Conservation (phyloP, 2,113 vertebrate genomes). For the Phaethon lepturus region DNA sequence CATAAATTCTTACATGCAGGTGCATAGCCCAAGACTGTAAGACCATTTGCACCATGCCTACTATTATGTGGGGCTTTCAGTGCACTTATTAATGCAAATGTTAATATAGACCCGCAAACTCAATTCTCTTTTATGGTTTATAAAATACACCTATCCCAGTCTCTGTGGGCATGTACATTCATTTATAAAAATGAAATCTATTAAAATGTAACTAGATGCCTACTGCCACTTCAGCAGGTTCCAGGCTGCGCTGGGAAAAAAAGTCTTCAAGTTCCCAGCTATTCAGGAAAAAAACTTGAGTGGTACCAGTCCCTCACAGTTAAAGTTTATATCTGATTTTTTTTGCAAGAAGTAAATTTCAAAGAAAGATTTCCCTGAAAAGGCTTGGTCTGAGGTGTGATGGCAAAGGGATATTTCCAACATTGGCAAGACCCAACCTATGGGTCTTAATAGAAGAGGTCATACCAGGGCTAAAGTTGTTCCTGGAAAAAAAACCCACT, state of each 20-base stretch:
- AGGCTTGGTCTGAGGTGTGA: not conserved
- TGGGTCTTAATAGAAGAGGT: not conserved
- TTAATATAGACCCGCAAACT: conserved; percentile 19
- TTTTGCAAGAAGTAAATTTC: not conserved
- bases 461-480: not conserved
- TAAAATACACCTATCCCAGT: conserved; percentile 16
- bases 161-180: conserved; percentile 33
- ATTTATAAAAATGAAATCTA: conserved; percentile 32
- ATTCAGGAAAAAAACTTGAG: not conserved
- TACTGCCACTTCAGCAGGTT: not conserved
- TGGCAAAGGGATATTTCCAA: not conserved
- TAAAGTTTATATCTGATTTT: not conserved
- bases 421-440: not conserved
- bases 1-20: conserved; percentile 9
- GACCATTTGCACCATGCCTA: not conserved
- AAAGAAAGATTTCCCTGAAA: not conserved
- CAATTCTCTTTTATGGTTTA: conserved; percentile 42
- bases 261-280: not conserved
- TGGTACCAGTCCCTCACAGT: not conserved
- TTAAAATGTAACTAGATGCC: conserved; percentile 46
- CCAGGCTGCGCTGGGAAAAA: not conserved
- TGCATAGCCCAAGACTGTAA: not conserved
- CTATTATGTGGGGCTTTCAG: conserved; percentile 1
- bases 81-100: conserved; percentile 41
- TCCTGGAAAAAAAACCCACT: not conserved